Evolutionary conservation across 2,797 vertebrate species (phyloP).

Genomic region (Tapera naevia): DNA sequence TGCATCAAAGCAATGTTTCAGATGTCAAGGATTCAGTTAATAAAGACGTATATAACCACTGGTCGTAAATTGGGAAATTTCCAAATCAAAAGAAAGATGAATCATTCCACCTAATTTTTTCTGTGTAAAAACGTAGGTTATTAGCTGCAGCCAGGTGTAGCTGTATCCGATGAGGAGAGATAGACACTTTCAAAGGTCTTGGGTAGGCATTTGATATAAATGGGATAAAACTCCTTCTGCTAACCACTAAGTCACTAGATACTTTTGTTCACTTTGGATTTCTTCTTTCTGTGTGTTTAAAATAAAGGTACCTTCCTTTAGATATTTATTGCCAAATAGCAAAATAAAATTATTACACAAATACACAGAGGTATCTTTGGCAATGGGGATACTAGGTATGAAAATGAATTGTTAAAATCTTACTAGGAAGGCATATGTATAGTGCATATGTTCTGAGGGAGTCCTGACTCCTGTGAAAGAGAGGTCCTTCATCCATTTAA

Average conservation of each 20-base stretch:
- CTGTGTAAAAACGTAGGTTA: background rate
- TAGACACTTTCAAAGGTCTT: background rate
- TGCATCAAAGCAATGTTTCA: background rate
- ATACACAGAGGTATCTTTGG: background rate
- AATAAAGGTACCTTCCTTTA: background rate
- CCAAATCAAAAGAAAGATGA: background rate
- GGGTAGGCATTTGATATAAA: background rate
- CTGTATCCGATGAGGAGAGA: background rate
- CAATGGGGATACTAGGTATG: rapidly evolving
- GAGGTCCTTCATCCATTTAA: background rate
- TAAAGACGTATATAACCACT: background rate
- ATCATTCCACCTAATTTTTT: background rate
- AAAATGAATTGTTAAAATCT: background rate
- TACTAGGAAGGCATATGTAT: background rate
- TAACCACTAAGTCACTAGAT: background rate
- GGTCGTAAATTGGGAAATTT: background rate
- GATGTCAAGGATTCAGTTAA: background rate
- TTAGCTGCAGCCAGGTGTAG: background rate
- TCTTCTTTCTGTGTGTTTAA: background rate
- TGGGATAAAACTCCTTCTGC: background rate
- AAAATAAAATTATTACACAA: background rate
- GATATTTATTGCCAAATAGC: background rate
- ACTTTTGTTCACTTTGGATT: background rate
- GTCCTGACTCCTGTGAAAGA: background rate
- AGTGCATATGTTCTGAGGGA: background rate